phyloP scores from a whole-genome alignment of 2,113 vertebrate genomes.

The Oophaga pumilio region DNA sequence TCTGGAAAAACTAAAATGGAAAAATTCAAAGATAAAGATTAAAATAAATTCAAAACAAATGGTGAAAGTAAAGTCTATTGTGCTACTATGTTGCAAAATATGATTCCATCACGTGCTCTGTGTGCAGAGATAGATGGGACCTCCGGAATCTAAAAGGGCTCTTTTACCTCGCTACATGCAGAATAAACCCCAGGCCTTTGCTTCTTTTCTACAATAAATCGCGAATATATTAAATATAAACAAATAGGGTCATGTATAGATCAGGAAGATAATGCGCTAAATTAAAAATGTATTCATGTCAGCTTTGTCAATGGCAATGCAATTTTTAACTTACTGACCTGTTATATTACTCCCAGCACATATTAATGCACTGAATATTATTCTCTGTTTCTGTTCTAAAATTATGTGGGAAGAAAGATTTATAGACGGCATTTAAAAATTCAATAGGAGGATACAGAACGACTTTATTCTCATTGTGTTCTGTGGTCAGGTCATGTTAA shows the following conservation, averaged over 20 bases:
- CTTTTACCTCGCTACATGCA: not conserved
- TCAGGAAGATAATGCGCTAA: not conserved
- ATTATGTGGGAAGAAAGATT: not conserved
- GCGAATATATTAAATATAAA: constrained; percentile 8
- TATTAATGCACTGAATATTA: not conserved
- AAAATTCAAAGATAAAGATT: not conserved
- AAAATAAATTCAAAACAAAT: not conserved
- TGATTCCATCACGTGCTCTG: not conserved
- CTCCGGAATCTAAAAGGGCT: not conserved
- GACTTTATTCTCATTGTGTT: not conserved
- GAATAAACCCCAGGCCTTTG: not conserved
- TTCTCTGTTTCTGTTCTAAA: not conserved
- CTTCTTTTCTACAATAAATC: not conserved
- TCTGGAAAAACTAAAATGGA: not conserved
- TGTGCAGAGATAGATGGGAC: not conserved
- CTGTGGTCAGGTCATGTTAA: constrained; percentile 15
- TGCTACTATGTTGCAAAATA: not conserved
- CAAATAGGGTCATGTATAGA: constrained; percentile 11
- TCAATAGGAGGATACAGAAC: constrained; percentile 7
- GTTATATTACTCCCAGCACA: not conserved
- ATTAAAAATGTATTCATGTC: constrained; percentile 17
- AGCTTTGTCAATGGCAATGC: constrained; percentile 3
- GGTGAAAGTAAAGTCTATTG: not conserved
- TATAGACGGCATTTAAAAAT: constrained; percentile 31
- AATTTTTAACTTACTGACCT: constrained; percentile 5